Evolutionary conservation across 2,888 invertebrate genomes (phyloP), one percentile per base, ranked within the genome.

Genomic region (Trachelus iudaicus): DNA sequence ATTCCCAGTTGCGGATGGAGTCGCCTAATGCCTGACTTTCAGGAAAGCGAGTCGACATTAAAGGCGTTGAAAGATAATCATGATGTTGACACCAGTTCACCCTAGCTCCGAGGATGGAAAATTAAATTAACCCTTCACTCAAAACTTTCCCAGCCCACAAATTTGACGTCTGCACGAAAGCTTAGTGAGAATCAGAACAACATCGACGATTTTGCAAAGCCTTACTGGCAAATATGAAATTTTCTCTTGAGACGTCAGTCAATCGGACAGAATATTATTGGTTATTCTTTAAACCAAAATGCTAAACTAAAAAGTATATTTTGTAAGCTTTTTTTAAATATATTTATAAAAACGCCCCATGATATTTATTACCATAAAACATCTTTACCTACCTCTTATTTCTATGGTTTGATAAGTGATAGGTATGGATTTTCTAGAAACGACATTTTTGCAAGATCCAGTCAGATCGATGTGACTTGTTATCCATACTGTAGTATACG

Each of bases 41-140:
- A 81, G 81, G 84, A 84, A 83, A 84, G 81, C 81, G 69, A 81
- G 82, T 81, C 81, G 81, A 82, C 83, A 79, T 85, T 82, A 80
- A 83, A 83, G 83, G 81, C 78, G 74, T 37, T 15, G n/a, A 4
- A 34, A 34, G 35, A 74, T 74, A 74, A 74, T 35, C 30, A 34
- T 13, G 13, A 37, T 11, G 74, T 74, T 74, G 74, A 74, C 74
- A n/a, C 35, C 74, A 4, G 23, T 74, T 74, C 34, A 35, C 74
- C 34, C 74, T 74, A 74, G 34, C 35, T 9, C 23, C 11, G 12
- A 23, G 71, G 71, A 31, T 33, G 12, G 71, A 34, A 71, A 71
- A 71, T 34, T 71, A 56, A 56, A 56, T 56, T 6, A 56, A 56
- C 9, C 56, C 23, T 56, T 56, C 56, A 56, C 56, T 56, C 9